Base-by-base conservation (phyloP, 2,888 invertebrate genomes). In the Rhamphomyia laevipes region DNA sequence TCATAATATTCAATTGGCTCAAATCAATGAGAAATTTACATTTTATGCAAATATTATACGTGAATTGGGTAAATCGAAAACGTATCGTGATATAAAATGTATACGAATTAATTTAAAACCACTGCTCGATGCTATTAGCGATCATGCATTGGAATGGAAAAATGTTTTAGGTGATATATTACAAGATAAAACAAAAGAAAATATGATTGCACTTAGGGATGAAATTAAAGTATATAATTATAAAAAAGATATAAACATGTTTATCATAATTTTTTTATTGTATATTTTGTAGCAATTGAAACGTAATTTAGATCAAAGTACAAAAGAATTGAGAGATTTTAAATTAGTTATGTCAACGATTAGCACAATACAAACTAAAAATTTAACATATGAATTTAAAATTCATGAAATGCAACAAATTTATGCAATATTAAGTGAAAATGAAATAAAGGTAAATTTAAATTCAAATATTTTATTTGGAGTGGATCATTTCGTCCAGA, bases 281-380 rank as follows among this genome's bases (percentile, higher is more conserved):
- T n/a, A 33, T 33, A 33, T 33, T 33, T 33, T 43, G 35, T 52
- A 68, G 67, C 65, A 69, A 16, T 77, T 81, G 43, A 78, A 80
- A 40, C 63, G 68, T 49, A 81, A 85, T 47, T 75, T 92, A 30
- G 83, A 88, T 57, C 77, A 81, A 64, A 81, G 82, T 47, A 87
- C 92, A 31, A 82, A 79, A 58, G 84, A 84, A 6, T 68, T 92
- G 41, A 85, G 85, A 48, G 81, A 86, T 59, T 86, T 93, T 62
- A 92, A 90, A 66, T 71, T 80, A 51, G 86, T 93, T 3, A 84
- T 93, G 82, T 82, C 83, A 55, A 84, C 89, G 0, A 90, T 94
- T 51, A 72, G 81, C 0, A 77, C 76, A 35, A 81, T 93, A 42
- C 82, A 85, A 60, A 77, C 80, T 48, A 78, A 80, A 65, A 85